These are phyloP conservation scores for Abrostola tripartita DNA, from an alignment of 2,888 invertebrate species.

Conservation along the genomic window DNA sequence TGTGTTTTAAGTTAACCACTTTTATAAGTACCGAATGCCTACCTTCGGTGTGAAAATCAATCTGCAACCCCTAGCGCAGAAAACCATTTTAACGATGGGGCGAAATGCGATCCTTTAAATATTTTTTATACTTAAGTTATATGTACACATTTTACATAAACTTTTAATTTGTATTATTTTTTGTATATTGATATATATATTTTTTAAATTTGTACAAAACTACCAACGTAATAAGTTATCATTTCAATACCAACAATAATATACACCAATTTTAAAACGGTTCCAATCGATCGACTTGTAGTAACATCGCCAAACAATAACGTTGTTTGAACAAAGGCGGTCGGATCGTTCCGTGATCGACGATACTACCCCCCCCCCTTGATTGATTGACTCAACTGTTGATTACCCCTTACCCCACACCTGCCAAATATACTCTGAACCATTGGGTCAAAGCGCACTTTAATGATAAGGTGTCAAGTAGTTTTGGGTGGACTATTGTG, in stretches of 20 bases:
- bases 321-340: slow-evolving; percentile 41
- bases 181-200: too few species aligned
- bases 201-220: too few species aligned
- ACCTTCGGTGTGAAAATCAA: too few species aligned
- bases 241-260: neutral
- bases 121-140: too few species aligned
- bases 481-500: slow-evolving; percentile 28
- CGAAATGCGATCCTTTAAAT: too few species aligned
- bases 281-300: slow-evolving; percentile 33
- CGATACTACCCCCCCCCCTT: slow-evolving; percentile 34
- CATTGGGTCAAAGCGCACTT: slow-evolving; percentile 6
- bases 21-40: too few species aligned
- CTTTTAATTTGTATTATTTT: too few species aligned
- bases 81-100: too few species aligned
- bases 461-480: slow-evolving; percentile 16
- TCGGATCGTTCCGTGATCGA: slow-evolving; percentile 40
- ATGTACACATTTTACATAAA: too few species aligned
- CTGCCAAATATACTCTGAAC: slow-evolving; percentile 35
- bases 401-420: slow-evolving; percentile 40
- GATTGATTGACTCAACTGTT: slow-evolving; percentile 57
- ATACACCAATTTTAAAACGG: slow-evolving; percentile 30
- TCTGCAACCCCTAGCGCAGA: too few species aligned
- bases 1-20: too few species aligned
- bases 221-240: too few species aligned
- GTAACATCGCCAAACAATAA: slow-evolving; percentile 49